Percentiles rank a stretch among this genome's conserved stretches.
Evolutionary conservation across 1,140 invertebrate genomes (phyloP).

Genomic region (Hylaeus anthracinus): DNA sequence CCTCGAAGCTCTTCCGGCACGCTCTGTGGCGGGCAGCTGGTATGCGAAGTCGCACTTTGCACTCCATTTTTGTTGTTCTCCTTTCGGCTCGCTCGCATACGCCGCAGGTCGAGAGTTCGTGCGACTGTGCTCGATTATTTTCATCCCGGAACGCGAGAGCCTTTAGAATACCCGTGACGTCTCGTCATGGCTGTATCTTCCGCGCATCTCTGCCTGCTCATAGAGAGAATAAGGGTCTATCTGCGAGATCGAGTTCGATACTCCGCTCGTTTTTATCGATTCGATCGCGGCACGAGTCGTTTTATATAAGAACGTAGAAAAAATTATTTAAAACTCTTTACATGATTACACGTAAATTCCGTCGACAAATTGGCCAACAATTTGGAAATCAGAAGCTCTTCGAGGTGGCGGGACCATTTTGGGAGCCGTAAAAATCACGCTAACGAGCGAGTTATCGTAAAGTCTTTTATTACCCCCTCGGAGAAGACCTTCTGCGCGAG

Average conservation of each 20-base stretch:
- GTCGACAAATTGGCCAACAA: too few relatives aligned
- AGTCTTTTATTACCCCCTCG: constrained; percentile 10
- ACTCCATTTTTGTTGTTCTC: constrained; percentile 54
- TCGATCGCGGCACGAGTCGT: neutral
- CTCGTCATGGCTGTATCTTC: constrained; percentile 32
- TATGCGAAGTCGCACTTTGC: constrained; percentile 51
- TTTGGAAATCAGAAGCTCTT: neutral
- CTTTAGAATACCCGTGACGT: constrained; percentile 40
- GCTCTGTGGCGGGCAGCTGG: constrained; percentile 29
- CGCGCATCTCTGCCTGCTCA: constrained; percentile 1
- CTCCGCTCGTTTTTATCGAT: neutral
- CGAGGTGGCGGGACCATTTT: neutral
- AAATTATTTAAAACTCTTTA: too few relatives aligned
- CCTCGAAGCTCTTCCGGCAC: constrained; percentile 27
- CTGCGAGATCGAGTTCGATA: neutral
- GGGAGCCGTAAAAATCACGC: constrained; percentile 15
- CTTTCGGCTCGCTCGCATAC: constrained; percentile 76
- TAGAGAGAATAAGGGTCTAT: constrained; percentile 6
- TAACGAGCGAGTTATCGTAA: constrained; percentile 28
- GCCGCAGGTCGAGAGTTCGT: constrained; percentile 78
- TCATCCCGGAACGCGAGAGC: constrained; percentile 72
- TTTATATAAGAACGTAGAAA: too few relatives aligned
- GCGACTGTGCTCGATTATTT: constrained; percentile 77
- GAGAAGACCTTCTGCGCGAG: neutral
- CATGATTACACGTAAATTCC: too few relatives aligned